Conservation (phyloP, 2,113 vertebrate species). For the Lota lota region DNA sequence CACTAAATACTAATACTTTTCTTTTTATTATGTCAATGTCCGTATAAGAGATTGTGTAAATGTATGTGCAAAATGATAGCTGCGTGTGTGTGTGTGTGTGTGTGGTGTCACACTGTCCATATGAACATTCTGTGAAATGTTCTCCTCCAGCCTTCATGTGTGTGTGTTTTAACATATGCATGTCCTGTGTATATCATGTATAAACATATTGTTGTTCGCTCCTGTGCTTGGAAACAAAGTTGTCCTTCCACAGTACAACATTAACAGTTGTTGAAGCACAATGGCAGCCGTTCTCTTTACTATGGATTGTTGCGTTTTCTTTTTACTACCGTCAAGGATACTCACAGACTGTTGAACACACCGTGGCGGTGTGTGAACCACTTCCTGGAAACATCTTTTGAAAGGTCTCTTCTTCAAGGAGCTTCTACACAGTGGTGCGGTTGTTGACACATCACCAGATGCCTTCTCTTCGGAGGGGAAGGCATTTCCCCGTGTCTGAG, state of each 20-base stretch:
- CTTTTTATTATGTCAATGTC: too few relatives aligned
- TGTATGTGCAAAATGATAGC: too few relatives aligned
- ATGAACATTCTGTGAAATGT: neutral
- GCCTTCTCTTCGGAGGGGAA: too few relatives aligned
- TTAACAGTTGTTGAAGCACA: conserved; percentile 13
- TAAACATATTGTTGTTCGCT: conserved; percentile 19
- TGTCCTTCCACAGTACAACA: conserved; percentile 8
- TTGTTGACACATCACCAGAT: too few relatives aligned
- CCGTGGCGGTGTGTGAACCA: too few relatives aligned
- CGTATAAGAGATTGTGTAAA: too few relatives aligned
- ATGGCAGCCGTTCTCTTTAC: conserved; percentile 8
- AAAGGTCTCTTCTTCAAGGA: too few relatives aligned
- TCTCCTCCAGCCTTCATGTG: conserved; percentile 16
- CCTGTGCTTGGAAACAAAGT: neutral
- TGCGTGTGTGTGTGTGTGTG: neutral
- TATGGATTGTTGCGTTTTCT: neutral
- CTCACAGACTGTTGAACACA: conserved; percentile 1
- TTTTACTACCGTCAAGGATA: conserved; percentile 10
- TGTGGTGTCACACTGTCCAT: conserved; percentile 17
- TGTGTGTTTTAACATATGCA: conserved; percentile 13
- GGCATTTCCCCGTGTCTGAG: too few relatives aligned
- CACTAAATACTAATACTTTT: conserved; percentile 52
- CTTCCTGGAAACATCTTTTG: too few relatives aligned
- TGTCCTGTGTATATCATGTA: conserved; percentile 39
- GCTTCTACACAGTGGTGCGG: too few relatives aligned